Evolutionary conservation across 2,113 vertebrate species (phyloP).

Genomic region (Cryptotis parvus): DNA sequence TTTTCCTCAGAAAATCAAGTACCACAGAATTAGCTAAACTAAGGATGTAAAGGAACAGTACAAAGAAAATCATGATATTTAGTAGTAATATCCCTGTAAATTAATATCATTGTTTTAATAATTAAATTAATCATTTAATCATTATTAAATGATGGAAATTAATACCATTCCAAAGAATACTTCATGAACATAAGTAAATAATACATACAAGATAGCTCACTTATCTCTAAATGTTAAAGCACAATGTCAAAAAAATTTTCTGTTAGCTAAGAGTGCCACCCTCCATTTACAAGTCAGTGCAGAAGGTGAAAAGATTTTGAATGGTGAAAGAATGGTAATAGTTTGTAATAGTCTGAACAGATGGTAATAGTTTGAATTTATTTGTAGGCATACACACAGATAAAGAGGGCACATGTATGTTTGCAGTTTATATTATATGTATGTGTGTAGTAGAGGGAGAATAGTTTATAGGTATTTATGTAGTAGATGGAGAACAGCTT

Average conservation of each 20-base stretch:
- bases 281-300: constrained; percentile 40
- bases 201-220: neutral
- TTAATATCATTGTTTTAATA: neutral
- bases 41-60: too few relatives aligned
- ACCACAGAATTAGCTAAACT: too few relatives aligned
- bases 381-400: neutral
- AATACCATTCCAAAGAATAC: too few relatives aligned
- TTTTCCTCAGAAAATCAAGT: too few relatives aligned
- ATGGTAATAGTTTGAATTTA: neutral
- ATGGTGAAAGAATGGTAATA: neutral
- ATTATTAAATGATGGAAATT: too few relatives aligned
- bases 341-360: too few relatives aligned
- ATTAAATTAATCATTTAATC: too few relatives aligned
- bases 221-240: neutral
- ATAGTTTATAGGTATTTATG: neutral
- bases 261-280: neutral
- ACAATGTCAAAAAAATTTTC: neutral
- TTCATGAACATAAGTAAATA: neutral
- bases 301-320: constrained; percentile 11
- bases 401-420: too few relatives aligned
- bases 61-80: neutral
- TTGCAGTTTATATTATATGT: too few relatives aligned
- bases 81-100: neutral
- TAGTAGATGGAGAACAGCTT: neutral
- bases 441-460: too few relatives aligned